phyloP scores from a whole-genome alignment of 2,113 vertebrate species.

The Phodopus roborovskii region DNA sequence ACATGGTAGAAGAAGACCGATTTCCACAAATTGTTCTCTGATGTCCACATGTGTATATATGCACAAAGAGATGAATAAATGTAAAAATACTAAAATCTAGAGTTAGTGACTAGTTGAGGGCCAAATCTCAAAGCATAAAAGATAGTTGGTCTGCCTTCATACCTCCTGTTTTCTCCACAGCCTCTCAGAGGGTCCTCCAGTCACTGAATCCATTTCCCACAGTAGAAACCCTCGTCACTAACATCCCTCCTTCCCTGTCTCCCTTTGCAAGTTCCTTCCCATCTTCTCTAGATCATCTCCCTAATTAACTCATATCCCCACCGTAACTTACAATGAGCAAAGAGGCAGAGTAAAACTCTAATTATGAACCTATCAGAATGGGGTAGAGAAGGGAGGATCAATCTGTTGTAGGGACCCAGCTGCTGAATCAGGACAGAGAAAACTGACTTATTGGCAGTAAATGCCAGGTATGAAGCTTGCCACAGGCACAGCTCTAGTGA shows the following conservation, averaged over 20 bases:
- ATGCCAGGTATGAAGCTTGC: not conserved
- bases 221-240: not conserved
- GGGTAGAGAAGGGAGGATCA: accelerated
- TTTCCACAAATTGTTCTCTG: not conserved
- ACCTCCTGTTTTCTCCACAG: not conserved
- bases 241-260: not conserved
- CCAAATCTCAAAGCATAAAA: not conserved
- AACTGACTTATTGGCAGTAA: not conserved
- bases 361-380: not conserved
- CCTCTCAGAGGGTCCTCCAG: not conserved
- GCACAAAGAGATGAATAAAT: not conserved
- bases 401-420: not conserved
- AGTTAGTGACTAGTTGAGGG: not conserved
- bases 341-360: slow-evolving; percentile 4
- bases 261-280: not conserved
- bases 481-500: not conserved
- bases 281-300: not conserved
- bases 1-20: not conserved
- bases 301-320: not conserved
- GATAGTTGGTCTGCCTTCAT: not conserved
- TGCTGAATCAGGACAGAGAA: not conserved
- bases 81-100: not conserved
- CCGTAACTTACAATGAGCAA: not conserved
- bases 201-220: not conserved
- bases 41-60: not conserved